These are phyloP conservation scores for Synanthedon tipuliformis DNA, from an alignment of 2,888 invertebrate genomes.

Conservation along the genomic window DNA sequence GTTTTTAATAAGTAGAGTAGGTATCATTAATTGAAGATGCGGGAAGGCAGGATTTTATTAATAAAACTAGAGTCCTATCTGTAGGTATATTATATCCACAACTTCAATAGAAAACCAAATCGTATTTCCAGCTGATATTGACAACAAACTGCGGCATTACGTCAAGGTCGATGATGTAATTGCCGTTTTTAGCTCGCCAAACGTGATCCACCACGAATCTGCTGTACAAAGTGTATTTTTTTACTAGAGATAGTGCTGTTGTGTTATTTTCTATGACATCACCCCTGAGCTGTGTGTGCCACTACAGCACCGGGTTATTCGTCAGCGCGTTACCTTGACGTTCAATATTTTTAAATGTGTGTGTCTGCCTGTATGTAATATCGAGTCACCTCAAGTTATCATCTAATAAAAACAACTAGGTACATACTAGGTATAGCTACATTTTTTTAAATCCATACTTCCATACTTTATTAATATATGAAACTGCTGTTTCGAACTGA, in stretches of 20 bases:
- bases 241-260: conserved; percentile 18
- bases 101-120: background rate
- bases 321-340: conserved; percentile 10
- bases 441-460: no score
- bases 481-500: no score
- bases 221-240: conserved; percentile 3
- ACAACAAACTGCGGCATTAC: conserved; percentile 33
- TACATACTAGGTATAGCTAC: no score
- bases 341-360: conserved; percentile 3
- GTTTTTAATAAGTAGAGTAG: no score
- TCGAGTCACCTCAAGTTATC: no score
- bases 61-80: background rate
- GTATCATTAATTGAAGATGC: no score
- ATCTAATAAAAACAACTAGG: no score
- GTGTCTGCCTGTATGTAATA: background rate
- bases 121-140: conserved; percentile 44
- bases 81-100: background rate
- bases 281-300: conserved; percentile 19
- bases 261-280: conserved; percentile 53
- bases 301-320: background rate
- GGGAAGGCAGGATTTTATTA: no score
- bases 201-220: conserved; percentile 32
- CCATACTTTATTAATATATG: no score
- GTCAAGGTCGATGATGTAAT: conserved; percentile 67
- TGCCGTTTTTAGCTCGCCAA: conserved; percentile 52